These are phyloP conservation scores for Meloidogyne exigua DNA, from an alignment of 1,140 invertebrate species.

Conservation along the genomic window DNA sequence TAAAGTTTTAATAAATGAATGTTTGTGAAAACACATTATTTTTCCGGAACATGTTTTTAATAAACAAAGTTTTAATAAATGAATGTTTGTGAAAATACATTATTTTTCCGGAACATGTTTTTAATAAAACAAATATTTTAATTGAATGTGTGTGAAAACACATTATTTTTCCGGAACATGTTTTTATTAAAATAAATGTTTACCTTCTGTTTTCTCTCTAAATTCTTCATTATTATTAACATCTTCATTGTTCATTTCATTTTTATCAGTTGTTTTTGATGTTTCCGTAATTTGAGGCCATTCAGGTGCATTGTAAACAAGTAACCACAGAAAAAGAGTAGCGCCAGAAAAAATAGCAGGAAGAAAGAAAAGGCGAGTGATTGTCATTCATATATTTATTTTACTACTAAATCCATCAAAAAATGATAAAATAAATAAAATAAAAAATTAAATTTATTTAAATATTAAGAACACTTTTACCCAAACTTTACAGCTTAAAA, in stretches of 20 bases:
- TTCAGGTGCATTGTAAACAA: conserved; percentile 55
- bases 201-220: conserved; percentile 6
- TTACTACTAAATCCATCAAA: neutral
- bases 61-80: too few relatives aligned
- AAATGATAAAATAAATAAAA: neutral
- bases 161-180: too few relatives aligned
- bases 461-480: too few relatives aligned
- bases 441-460: neutral
- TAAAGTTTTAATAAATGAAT: too few relatives aligned
- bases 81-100: too few relatives aligned
- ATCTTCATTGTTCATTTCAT: conserved; percentile 3
- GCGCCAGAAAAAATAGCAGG: conserved; percentile 57
- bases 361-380: conserved; percentile 52
- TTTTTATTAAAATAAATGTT: neutral
- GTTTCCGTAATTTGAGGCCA: conserved; percentile 43
- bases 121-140: too few relatives aligned
- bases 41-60: too few relatives aligned
- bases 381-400: conserved; percentile 47
- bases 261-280: conserved; percentile 25
- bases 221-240: neutral
- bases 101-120: too few relatives aligned
- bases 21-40: too few relatives aligned
- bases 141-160: too few relatives aligned
- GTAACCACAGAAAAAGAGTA: conserved; percentile 56
- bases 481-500: neutral